Evolutionary conservation across 2,113 vertebrate genomes (phyloP).

Genomic region (Lophotis ruficrista): DNA sequence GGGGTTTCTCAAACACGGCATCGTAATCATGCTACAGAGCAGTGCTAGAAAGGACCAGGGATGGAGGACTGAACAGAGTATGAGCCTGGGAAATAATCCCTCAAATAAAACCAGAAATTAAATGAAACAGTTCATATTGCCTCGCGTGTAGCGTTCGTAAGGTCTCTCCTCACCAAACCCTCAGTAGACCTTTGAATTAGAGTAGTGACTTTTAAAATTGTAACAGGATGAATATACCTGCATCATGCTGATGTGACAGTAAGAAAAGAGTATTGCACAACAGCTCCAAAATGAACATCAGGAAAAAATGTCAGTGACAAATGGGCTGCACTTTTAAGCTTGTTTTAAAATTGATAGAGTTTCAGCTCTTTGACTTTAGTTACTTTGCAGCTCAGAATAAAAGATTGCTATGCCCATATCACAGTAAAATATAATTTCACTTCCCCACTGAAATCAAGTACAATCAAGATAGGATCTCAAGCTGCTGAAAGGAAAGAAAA

Average conservation of each 20-base stretch:
- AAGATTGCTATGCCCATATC: background rate
- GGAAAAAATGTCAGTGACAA: background rate
- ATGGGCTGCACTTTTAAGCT: background rate
- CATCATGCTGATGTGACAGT: background rate
- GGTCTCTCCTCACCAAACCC: background rate
- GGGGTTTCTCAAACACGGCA: background rate
- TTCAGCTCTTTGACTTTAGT: background rate
- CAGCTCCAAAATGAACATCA: background rate
- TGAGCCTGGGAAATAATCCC: background rate
- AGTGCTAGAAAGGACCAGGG: background rate
- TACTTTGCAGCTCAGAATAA: background rate
- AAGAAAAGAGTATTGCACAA: constrained; percentile 15
- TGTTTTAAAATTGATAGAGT: background rate
- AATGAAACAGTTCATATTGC: background rate
- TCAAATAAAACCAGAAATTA: background rate
- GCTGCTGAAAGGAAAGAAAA: constrained; percentile 32
- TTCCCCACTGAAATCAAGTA: constrained; percentile 48
- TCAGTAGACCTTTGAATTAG: background rate
- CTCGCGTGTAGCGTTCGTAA: background rate
- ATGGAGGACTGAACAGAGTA: background rate
- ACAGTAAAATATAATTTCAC: constrained; percentile 19
- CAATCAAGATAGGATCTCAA: constrained; percentile 59
- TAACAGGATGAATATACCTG: background rate
- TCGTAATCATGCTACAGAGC: background rate
- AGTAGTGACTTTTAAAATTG: background rate